Percentiles rank a stretch among this genome's conserved stretches.
phyloP scores from a whole-genome alignment of 92 coral and sea anemone genomes.

The Porites cylindrica region DNA sequence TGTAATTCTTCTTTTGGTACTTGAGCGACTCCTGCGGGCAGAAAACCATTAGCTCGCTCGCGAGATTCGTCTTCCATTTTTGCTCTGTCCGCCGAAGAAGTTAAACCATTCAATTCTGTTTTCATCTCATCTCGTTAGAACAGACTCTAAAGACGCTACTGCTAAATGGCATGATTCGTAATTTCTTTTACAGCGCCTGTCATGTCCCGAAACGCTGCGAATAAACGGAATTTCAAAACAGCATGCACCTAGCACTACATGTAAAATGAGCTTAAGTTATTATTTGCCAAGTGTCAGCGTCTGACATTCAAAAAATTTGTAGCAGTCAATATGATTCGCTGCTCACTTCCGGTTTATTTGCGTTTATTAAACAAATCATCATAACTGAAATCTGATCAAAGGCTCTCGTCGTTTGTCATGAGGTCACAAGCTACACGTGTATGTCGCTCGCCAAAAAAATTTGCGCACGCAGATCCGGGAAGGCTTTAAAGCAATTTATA shows the following conservation, averaged over 20 bases:
- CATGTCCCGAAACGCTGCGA: background rate
- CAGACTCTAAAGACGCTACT: background rate
- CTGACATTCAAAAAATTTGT: conserved; percentile 51
- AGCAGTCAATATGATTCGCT: conserved; percentile 53
- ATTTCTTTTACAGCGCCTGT: background rate
- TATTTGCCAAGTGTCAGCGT: conserved; percentile 45
- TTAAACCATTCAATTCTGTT: conserved; percentile 43
- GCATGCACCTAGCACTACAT: conserved; percentile 2
- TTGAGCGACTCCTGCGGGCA: conserved; percentile 91
- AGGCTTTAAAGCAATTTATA: background rate
- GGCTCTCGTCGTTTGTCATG: conserved; percentile 7
- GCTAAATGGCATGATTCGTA: background rate
- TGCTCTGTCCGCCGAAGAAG: conserved; percentile 37
- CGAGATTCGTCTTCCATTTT: conserved; percentile 34
- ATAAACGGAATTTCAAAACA: conserved; percentile 8
- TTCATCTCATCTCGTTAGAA: conserved; percentile 50
- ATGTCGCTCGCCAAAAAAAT: background rate
- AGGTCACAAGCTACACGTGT: background rate
- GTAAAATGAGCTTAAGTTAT: conserved; percentile 38
- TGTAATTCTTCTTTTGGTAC: conserved; percentile 91
- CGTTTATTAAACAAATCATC: conserved; percentile 58
- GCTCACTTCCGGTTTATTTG: conserved; percentile 51
- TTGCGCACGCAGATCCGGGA: conserved; percentile 31
- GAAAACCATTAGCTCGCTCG: conserved; percentile 57
- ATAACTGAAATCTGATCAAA: conserved; percentile 57